Percentiles rank a stretch among this genome's conserved stretches.
These are phyloP conservation scores for Clostera curtula DNA, from an alignment of 2,888 invertebrate genomes.

Conservation along the genomic window DNA sequence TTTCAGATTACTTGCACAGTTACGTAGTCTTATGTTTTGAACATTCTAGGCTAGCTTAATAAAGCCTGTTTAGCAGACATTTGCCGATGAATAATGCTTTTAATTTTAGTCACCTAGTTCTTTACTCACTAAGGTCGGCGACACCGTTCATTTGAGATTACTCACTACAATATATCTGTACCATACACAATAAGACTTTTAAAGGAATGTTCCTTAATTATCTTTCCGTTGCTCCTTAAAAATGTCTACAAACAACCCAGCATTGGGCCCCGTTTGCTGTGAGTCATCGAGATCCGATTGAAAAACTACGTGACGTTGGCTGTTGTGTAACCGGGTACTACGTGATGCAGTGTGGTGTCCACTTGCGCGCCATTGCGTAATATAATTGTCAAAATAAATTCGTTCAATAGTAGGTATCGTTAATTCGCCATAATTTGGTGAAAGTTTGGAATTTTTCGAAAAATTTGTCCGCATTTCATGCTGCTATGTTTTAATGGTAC, in stretches of 20 bases:
- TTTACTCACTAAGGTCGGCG: no score
- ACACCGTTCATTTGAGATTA: no score
- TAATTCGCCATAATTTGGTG: conserved; percentile 51
- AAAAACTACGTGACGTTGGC: conserved; percentile 56
- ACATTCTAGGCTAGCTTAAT: no score
- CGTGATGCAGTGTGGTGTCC: conserved; percentile 62
- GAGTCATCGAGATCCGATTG: conserved; percentile 52
- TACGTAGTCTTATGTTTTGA: no score
- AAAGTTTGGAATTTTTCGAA: conserved; percentile 40
- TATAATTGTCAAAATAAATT: conserved; percentile 65
- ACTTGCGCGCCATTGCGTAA: conserved; percentile 55
- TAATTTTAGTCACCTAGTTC: no score
- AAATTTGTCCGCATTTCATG: conserved; percentile 13
- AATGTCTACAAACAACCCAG: no score
- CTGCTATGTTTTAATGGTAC: conserved; percentile 1
- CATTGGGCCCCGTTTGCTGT: conserved; percentile 15
- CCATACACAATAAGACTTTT: conserved; percentile 32
- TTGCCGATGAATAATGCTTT: no score
- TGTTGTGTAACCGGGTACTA: conserved; percentile 64
- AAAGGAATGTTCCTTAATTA: no score
- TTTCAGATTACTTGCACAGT: no score
- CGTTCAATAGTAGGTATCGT: conserved; percentile 40
- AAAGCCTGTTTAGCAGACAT: no score
- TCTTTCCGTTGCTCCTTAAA: no score
- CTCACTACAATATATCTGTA: no score